Conservation (phyloP, 2,888 invertebrate genomes). For the Synergus itoensis region DNA sequence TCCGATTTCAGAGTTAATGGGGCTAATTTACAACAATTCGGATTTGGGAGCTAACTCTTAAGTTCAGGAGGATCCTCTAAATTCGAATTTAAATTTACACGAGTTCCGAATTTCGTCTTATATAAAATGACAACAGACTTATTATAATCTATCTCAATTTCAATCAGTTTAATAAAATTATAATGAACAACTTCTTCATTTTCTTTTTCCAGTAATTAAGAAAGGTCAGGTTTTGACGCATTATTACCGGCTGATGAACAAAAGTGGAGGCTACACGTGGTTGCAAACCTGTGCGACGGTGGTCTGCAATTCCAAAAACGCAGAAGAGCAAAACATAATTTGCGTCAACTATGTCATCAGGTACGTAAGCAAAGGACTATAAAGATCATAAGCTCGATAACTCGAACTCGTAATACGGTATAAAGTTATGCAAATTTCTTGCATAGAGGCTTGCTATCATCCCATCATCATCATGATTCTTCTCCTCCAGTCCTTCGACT, state of each 20-base stretch:
- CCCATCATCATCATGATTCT: slow-evolving; percentile 19
- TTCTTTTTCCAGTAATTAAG: slow-evolving; percentile 88
- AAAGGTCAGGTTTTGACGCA: slow-evolving; percentile 98
- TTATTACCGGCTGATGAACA: slow-evolving; percentile 97
- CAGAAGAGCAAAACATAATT: slow-evolving; percentile 97
- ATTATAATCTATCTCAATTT: too few relatives aligned
- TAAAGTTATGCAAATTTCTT: slow-evolving; percentile 33
- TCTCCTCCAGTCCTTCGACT: slow-evolving; percentile 28
- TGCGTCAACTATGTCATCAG: slow-evolving; percentile 98
- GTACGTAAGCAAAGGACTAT: slow-evolving; percentile 79
- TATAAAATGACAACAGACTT: too few relatives aligned
- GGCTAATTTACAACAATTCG: not conserved
- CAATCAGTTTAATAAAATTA: too few relatives aligned
- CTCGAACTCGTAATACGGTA: not conserved
- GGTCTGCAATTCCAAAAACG: slow-evolving; percentile 96
- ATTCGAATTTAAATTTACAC: not conserved
- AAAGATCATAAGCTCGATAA: slow-evolving; percentile 28
- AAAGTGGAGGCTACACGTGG: slow-evolving; percentile 97
- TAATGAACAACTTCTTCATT: slow-evolving; percentile 57
- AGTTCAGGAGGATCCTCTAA: slow-evolving; percentile 37
- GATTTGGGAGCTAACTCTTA: slow-evolving; percentile 36
- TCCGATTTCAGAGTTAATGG: slow-evolving; percentile 7
- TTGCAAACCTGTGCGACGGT: slow-evolving; percentile 98
- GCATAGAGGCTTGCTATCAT: not conserved
- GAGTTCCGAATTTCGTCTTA: too few relatives aligned